Evolutionary conservation across 2,113 vertebrate species (phyloP), one percentile per base, ranked within the genome.

Genomic region (Orycteropus afer): DNA sequence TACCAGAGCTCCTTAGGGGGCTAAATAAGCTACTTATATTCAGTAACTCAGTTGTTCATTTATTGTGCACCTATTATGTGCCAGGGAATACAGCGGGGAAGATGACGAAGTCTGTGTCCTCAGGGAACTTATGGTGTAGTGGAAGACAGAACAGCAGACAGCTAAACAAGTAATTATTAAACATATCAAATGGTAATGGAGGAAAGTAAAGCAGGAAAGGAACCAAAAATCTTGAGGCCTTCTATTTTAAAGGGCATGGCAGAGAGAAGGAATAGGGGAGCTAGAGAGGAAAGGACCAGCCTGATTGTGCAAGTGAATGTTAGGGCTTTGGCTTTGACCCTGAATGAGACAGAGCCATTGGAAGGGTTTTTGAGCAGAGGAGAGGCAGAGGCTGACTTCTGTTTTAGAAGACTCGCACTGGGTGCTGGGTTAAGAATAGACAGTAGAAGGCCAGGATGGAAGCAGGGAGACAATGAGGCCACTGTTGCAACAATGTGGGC

Each of bases 401-500:
- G 23, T 8, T 71, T 7, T 17, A 20, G 47, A 27, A 53, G 83
- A 63, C 63, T 57, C 59, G 20, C 32, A 12, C 59, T 3, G n/a
- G 7, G 25, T 10, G n/a, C 57, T 22, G 74, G n/a, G 25, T 77
- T 51, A 49, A 42, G 59, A 40, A 13, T 7, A 40, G 59, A 65
- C 25, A 15, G 73, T 4, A 49, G 71, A 13, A 78, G 47, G 76
- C 47, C 84, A 22, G 84, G 6, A 27, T 23, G 4, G 27, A 18
- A 6, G 29, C 18, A 20, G 49, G 49, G 34, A 5, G 29, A 17
- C 42, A 37, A 29, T 40, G 0, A 20, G 45, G 47, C 20, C 14
- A 25, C 37, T 25, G 27, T 6, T 0, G 2, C n/a, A 22, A 23
- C 2, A 13, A 0, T 1, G 0, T 3, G 42, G 42, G 77, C n/a